Conservation (phyloP, 2,797 vertebrate species). For the Sebastes dallii region DNA sequence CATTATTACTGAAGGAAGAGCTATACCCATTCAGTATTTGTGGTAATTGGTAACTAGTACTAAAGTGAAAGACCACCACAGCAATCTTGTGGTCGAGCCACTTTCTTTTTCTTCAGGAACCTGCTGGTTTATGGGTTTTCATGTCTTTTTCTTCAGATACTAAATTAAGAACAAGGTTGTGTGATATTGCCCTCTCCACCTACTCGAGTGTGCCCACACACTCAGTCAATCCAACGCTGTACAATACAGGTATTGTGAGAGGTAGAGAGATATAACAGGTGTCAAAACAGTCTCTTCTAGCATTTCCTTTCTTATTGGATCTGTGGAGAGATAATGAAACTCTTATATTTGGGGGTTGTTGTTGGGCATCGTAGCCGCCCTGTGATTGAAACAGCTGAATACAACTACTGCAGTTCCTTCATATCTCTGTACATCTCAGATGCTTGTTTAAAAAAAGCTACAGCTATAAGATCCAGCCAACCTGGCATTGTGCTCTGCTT, state of each 20-base stretch:
- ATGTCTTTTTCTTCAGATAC: constrained; percentile 18
- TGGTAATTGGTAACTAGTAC: neutral
- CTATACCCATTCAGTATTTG: neutral
- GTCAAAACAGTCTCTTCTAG: constrained; percentile 14
- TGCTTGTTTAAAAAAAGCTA: neutral
- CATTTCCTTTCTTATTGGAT: constrained; percentile 14
- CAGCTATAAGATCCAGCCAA: neutral
- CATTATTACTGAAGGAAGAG: neutral
- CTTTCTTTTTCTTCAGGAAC: neutral
- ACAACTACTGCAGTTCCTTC: neutral
- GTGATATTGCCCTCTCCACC: constrained; percentile 34
- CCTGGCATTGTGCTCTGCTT: neutral
- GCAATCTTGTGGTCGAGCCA: neutral
- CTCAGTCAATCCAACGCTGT: constrained; percentile 10
- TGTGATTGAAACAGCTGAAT: neutral
- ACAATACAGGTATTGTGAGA: constrained; percentile 17
- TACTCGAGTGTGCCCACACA: constrained; percentile 27
- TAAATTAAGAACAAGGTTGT: constrained; percentile 48
- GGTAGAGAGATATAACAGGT: constrained; percentile 11
- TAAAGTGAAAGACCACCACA: neutral
- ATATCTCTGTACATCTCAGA: neutral
- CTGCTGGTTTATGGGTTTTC: neutral
- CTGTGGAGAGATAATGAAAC: neutral
- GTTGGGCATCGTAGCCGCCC: neutral
- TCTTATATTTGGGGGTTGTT: neutral